Evolutionary conservation across 2,888 invertebrate genomes (phyloP).

Genomic region (Philhelius pedissequus): DNA sequence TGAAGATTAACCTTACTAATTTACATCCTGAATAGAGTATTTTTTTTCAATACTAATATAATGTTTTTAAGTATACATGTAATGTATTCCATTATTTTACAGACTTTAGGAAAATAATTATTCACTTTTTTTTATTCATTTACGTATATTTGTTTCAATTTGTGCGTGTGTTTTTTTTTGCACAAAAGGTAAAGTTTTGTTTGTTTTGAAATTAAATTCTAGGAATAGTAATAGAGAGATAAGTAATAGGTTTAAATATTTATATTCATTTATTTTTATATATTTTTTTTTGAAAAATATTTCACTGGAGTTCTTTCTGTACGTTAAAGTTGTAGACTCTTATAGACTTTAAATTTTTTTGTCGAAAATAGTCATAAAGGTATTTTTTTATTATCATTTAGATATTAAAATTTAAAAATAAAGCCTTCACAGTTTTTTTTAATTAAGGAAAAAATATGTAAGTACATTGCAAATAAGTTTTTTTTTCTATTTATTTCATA

Average conservation of each 20-base stretch:
- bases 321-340: constrained; percentile 38
- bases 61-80: constrained; percentile 70
- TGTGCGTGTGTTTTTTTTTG: constrained; percentile 13
- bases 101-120: constrained; percentile 69
- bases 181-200: constrained; percentile 66
- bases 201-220: constrained; percentile 67
- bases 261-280: constrained; percentile 29
- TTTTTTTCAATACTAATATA: constrained; percentile 63
- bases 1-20: constrained; percentile 49
- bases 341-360: constrained; percentile 35
- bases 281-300: constrained; percentile 56
- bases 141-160: constrained; percentile 67
- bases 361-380: constrained; percentile 28
- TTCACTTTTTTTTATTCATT: constrained; percentile 55
- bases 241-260: constrained; percentile 62
- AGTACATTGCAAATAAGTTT: constrained; percentile 65
- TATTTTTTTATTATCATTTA: constrained; percentile 20
- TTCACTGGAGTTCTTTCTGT: constrained; percentile 63
- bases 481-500: constrained; percentile 25
- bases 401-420: constrained; percentile 33
- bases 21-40: constrained; percentile 68
- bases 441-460: constrained; percentile 47
- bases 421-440: constrained; percentile 54
- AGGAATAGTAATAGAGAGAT: constrained; percentile 68
- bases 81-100: constrained; percentile 71